phyloP scores from a whole-genome alignment of 2,113 vertebrate species.

The Empidonax alnorum region DNA sequence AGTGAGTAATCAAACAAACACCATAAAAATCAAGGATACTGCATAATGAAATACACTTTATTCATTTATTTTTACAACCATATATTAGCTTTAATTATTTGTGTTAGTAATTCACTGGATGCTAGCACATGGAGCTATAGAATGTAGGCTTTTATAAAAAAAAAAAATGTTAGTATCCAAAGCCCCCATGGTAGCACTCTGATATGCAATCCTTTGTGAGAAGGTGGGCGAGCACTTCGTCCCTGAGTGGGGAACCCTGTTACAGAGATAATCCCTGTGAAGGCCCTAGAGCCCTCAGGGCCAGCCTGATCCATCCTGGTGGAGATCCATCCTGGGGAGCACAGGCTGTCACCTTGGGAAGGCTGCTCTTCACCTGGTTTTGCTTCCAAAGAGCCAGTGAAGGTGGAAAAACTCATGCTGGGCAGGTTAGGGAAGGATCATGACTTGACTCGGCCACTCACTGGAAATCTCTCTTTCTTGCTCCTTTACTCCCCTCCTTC shows the following conservation, averaged over 20 bases:
- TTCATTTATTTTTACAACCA: slow-evolving; percentile 54
- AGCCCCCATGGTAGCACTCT: neutral
- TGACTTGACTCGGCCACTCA: neutral
- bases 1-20: slow-evolving; percentile 57
- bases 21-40: slow-evolving; percentile 55
- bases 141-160: neutral
- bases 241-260: neutral
- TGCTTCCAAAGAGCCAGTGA: neutral
- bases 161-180: neutral
- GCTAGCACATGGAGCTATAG: neutral
- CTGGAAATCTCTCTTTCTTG: neutral
- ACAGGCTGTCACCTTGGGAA: neutral
- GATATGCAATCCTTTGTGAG: neutral
- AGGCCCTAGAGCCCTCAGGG: neutral
- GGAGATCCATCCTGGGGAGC: neutral
- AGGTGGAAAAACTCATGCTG: neutral
- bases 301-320: neutral
- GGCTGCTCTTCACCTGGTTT: fast-evolving
- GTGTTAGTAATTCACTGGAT: neutral
- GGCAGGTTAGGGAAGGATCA: neutral
- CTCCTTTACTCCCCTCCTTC: neutral
- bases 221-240: neutral
- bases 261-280: neutral
- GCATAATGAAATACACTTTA: slow-evolving; percentile 59
- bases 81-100: slow-evolving; percentile 61